Evolutionary conservation across 1,140 invertebrate species (phyloP), one percentile per base, ranked within the genome.

Genomic region (Dendrolimus kikuchii): DNA sequence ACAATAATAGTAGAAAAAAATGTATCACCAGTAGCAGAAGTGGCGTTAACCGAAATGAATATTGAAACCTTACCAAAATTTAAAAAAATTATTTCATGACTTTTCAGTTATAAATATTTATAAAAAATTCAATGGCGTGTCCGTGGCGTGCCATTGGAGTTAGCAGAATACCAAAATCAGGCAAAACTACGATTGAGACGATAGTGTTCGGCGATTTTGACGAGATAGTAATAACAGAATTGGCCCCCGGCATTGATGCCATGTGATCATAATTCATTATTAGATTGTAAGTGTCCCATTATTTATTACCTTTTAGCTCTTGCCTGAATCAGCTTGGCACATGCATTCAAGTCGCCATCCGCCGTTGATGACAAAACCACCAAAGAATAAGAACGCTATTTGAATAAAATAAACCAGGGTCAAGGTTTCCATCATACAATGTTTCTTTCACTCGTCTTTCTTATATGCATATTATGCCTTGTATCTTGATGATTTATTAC

Each of bases 261-360:
- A 10, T 40, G 23, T 39, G 9, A 72, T 77, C 77, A 72, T 82
- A 82, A 80, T 78, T 85, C 79, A 85, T 81, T 83, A 82, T 70
- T 62, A 62, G 74, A 72, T 70, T 59, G 64, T 67, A 74, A 71
- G 64, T 66, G 55, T 76, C 68, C 60, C 63, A 77, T 81, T 83
- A 85, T 85, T 85, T 83, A 85, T 81, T 68, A 67, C 60, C 58
- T 64, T 73, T 78, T 77, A 74, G 66, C 76, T 79, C 71, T 66
- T 79, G 64, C 70, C 68, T 64, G 71, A 72, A 68, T 71, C 72
- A 55, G 62, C 60, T 55, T 65, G 59, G 60, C 59, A 56, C 44
- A 23, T 46, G 40, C 53, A 59, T 69, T 71, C 68, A 77, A 68
- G 66, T 69, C 71, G 71, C 66, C 66, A 58, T 57, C 62, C 53